phyloP scores from a whole-genome alignment of 2,797 vertebrate species.

The Sebastes glaucus region DNA sequence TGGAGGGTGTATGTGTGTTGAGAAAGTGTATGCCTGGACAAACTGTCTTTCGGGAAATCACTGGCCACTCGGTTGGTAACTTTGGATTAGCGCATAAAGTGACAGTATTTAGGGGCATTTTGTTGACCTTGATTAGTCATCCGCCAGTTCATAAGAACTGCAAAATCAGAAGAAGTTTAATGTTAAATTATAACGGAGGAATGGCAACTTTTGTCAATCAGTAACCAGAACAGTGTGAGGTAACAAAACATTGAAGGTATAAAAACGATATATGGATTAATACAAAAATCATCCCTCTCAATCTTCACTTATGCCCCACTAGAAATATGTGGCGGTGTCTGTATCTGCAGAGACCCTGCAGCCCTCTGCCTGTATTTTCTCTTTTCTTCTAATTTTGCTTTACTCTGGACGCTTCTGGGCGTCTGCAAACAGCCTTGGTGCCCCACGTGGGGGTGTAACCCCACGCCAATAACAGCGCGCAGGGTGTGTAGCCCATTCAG shows the following conservation, averaged over 20 bases:
- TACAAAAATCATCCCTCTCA: no score
- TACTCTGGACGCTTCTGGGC: no score
- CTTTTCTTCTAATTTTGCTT: no score
- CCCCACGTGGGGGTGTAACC: no score
- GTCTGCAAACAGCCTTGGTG: no score
- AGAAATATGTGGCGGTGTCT: no score
- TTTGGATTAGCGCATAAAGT: neutral
- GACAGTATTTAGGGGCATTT: neutral
- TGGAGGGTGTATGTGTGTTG: neutral
- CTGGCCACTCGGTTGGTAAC: neutral
- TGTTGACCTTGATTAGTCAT: neutral
- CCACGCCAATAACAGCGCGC: no score
- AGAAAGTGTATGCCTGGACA: neutral
- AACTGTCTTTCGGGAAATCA: neutral
- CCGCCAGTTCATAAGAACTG: neutral
- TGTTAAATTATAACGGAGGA: neutral
- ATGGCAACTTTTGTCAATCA: neutral
- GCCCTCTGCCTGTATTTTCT: no score
- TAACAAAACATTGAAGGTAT: neutral
- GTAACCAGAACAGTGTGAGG: neutral
- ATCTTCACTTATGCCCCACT: no score
- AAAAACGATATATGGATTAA: no score
- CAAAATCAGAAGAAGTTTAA: neutral
- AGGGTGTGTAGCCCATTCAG: no score
- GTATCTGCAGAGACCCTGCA: no score